Conservation (phyloP, 2,888 invertebrate species). For the Drosophila nigricruria region DNA sequence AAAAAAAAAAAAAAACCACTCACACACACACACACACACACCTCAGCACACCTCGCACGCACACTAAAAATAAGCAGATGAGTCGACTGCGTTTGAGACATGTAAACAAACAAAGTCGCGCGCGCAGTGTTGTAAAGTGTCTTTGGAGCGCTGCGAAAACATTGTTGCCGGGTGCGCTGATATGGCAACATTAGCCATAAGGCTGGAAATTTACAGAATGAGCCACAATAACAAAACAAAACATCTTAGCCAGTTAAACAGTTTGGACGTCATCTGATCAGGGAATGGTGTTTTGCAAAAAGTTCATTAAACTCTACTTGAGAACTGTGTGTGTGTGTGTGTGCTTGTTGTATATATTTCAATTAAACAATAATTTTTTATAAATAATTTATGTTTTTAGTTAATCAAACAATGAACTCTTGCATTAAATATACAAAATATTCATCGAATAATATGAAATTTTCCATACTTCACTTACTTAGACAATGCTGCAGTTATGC, state of each 20-base stretch:
- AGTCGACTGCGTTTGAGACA: background rate
- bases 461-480: no score
- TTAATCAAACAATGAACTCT: no score
- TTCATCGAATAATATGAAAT: no score
- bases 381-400: background rate
- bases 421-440: no score
- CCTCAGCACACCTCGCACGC: background rate
- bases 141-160: background rate
- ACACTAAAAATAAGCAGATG: constrained; percentile 7
- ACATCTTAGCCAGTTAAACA: background rate
- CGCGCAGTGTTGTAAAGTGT: constrained; percentile 13
- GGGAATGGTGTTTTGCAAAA: background rate
- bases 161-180: background rate
- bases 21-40: background rate
- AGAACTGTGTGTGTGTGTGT: background rate
- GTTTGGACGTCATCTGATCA: background rate
- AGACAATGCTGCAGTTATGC: no score
- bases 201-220: background rate
- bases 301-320: background rate
- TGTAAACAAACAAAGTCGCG: constrained; percentile 12
- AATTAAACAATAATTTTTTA: background rate
- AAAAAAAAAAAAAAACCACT: constrained; percentile 8
- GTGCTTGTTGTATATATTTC: no score
- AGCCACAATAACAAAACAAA: background rate
- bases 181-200: background rate